These are phyloP conservation scores for Myiozetetes cayanensis DNA, from an alignment of 2,113 vertebrate species.

Conservation along the genomic window DNA sequence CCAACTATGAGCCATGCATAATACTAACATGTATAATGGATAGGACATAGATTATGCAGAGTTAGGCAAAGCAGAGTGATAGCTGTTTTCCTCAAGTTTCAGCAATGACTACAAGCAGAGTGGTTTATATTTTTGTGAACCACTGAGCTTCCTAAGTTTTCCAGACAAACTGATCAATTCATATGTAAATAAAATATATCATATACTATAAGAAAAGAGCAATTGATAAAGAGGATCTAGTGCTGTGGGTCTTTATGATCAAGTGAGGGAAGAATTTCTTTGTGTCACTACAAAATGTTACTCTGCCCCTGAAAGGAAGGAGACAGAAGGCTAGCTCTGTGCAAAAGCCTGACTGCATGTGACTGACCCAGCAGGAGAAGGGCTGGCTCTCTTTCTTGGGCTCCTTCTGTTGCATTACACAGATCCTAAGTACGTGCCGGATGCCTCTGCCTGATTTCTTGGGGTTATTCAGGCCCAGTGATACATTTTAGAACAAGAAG, in stretches of 20 bases:
- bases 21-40: neutral
- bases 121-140: slow-evolving; percentile 12
- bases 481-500: slow-evolving; percentile 40
- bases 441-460: slow-evolving; percentile 1
- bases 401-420: slow-evolving; percentile 53
- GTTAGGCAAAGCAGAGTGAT: neutral
- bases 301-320: slow-evolving; percentile 70
- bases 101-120: neutral
- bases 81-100: slow-evolving; percentile 27
- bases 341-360: slow-evolving; percentile 66
- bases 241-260: slow-evolving; percentile 64
- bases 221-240: slow-evolving; percentile 68
- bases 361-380: slow-evolving; percentile 69
- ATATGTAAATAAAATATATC: slow-evolving; percentile 74
- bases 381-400: slow-evolving; percentile 49
- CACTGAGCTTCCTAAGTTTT: slow-evolving; percentile 7
- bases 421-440: slow-evolving; percentile 17
- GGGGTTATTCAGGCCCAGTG: neutral
- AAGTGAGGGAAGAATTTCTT: slow-evolving; percentile 73
- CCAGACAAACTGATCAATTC: slow-evolving; percentile 38
- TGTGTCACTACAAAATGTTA: slow-evolving; percentile 75
- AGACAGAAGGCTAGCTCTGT: slow-evolving; percentile 73
- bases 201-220: slow-evolving; percentile 71
- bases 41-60: neutral
- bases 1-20: neutral